These are phyloP conservation scores for Glaucomys volans DNA, from an alignment of 2,113 vertebrate genomes.

Conservation along the genomic window DNA sequence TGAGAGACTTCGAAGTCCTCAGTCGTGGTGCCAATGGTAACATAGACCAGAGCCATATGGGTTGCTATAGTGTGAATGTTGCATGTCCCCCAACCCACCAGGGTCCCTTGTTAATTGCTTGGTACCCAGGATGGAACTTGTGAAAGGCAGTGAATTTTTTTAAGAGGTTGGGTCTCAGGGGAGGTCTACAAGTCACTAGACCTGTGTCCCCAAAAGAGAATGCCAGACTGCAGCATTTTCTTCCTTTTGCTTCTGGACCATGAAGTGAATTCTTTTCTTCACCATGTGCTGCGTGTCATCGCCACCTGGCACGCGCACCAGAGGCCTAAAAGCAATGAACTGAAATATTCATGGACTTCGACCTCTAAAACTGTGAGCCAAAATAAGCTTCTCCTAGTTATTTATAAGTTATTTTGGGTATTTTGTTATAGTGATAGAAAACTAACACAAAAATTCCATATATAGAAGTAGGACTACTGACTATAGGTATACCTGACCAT, in stretches of 20 bases:
- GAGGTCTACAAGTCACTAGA: not conserved
- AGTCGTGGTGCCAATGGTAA: too few species aligned
- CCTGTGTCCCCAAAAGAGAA: fast-evolving
- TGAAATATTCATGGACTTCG: not conserved
- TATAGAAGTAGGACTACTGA: not conserved
- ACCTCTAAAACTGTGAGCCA: not conserved
- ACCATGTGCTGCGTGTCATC: too few species aligned
- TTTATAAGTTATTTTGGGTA: not conserved
- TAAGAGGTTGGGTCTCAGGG: not conserved
- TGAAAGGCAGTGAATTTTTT: not conserved
- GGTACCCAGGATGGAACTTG: not conserved
- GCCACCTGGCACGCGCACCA: not conserved
- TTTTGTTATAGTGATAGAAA: not conserved
- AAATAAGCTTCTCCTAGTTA: too few species aligned
- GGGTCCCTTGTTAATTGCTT: not conserved
- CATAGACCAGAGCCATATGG: fast-evolving
- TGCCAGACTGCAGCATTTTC: fast-evolving
- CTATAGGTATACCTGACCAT: not conserved
- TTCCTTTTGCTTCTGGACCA: not conserved
- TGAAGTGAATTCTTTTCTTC: not conserved
- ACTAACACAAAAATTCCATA: not conserved
- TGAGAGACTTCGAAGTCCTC: not conserved
- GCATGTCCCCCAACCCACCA: not conserved
- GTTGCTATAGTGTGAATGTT: not conserved
- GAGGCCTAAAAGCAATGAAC: not conserved